Evolutionary conservation across 2,113 vertebrate genomes (phyloP).

Genomic region (Neogale vison): DNA sequence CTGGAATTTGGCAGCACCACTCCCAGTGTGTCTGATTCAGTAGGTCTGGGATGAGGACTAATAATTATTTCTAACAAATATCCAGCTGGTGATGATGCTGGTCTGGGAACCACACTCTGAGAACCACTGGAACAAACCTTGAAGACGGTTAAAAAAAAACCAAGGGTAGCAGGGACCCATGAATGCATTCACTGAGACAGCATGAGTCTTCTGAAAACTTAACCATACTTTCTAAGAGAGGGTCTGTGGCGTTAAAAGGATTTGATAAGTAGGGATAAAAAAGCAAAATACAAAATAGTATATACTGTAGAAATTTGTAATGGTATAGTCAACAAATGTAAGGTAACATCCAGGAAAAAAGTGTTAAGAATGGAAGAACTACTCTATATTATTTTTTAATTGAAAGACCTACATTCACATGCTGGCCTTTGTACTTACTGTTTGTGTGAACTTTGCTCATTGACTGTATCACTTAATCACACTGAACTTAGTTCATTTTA

Average conservation of each 20-base stretch:
- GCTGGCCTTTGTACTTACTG: background rate
- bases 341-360: background rate
- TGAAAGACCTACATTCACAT: background rate
- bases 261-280: constrained; percentile 5
- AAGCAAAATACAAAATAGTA: background rate
- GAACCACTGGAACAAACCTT: background rate
- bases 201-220: background rate
- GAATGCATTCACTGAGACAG: background rate
- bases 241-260: background rate
- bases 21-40: background rate
- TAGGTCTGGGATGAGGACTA: background rate
- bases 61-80: constrained; percentile 6
- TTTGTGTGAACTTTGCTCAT: background rate
- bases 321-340: background rate
- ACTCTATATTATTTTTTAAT: background rate
- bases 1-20: background rate
- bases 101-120: background rate
- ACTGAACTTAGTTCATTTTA: background rate
- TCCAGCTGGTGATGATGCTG: background rate
- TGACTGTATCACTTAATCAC: background rate
- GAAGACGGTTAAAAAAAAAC: background rate
- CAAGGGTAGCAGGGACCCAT: background rate
- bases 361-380: background rate
- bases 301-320: background rate
- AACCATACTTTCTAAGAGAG: background rate